Evolutionary conservation across 2,888 invertebrate genomes (phyloP), one percentile per base, ranked within the genome.

Genomic region (Polydrusus pterygomalis): DNA sequence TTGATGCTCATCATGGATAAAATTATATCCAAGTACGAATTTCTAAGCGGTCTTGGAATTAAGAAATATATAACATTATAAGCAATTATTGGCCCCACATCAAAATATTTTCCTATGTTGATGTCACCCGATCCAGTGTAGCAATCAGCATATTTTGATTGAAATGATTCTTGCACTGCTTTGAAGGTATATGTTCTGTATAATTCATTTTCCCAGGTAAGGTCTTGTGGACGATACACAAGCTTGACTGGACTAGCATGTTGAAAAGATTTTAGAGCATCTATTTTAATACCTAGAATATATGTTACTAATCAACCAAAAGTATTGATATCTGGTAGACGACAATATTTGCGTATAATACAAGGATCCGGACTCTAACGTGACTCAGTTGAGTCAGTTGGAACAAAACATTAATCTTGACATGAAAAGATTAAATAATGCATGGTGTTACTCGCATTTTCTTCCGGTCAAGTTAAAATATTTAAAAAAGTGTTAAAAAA

Each of bases 231-330:
- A 1, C 54, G n/a, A 18, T 54, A 56, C 1, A 18, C 13, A 1
- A 68, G n/a, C n/a, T 68, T 38, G 20, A 68, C 40, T 20, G 68
- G 43, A 17, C 68, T 68, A 13, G 54, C 38, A 40, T 56, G 38
- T 11, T 43, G 20, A 56, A 68, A 68, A n/a, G 68, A 54, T 43
- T 54, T 56, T n/a, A 68, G 9, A 38, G 18, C 43, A 68, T 68
- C 68, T 18, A 68, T 40, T 18, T 40, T 56, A 34, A 68, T 68
- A 40, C 68, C 68, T 68, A 17, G 8, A 47, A 47, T n/a, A n/a
- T n/a, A n/a, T n/a, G n/a, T n/a, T n/a, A n/a, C n/a, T n/a, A n/a
- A n/a, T n/a, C n/a, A n/a, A n/a, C n/a, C n/a, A n/a, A n/a, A n/a
- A n/a, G n/a, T n/a, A n/a, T n/a, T n/a, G n/a, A n/a, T n/a, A n/a